These are phyloP conservation scores for Bradynema listronoti DNA, from an alignment of 1,140 invertebrate species.

Conservation along the genomic window DNA sequence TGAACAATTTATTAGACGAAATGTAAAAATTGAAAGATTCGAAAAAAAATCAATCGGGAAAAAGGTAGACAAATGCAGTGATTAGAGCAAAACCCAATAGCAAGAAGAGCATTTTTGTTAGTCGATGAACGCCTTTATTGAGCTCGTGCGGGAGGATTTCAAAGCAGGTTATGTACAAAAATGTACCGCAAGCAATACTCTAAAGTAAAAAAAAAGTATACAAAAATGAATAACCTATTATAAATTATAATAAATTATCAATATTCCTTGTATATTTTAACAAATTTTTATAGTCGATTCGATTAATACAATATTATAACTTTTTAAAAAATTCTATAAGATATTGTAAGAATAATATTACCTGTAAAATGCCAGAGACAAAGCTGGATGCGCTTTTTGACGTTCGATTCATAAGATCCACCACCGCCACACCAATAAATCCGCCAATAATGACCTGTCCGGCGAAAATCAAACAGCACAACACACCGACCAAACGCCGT, in stretches of 20 bases:
- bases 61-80: constrained; percentile 46
- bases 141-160: constrained; percentile 71
- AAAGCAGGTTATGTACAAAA: constrained; percentile 83
- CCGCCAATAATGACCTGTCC: constrained; percentile 66
- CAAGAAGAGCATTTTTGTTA: constrained; percentile 61
- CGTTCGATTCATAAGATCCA: constrained; percentile 40
- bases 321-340: not conserved
- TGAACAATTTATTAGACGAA: too few species aligned
- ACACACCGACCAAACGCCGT: constrained; percentile 62
- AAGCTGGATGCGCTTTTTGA: constrained; percentile 20
- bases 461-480: constrained; percentile 66
- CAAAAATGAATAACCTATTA: not conserved
- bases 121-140: constrained; percentile 55
- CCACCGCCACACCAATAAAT: constrained; percentile 45
- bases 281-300: not conserved
- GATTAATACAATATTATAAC: constrained; percentile 7
- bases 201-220: constrained; percentile 57
- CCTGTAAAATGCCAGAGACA: constrained; percentile 43
- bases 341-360: too few species aligned
- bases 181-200: constrained; percentile 76
- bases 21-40: not conserved
- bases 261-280: not conserved
- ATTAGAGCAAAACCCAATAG: constrained; percentile 61
- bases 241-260: not conserved
- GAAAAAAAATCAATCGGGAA: constrained; percentile 34